These are phyloP conservation scores for Pinna nobilis DNA, from an alignment of 1,140 invertebrate genomes.

Conservation along the genomic window DNA sequence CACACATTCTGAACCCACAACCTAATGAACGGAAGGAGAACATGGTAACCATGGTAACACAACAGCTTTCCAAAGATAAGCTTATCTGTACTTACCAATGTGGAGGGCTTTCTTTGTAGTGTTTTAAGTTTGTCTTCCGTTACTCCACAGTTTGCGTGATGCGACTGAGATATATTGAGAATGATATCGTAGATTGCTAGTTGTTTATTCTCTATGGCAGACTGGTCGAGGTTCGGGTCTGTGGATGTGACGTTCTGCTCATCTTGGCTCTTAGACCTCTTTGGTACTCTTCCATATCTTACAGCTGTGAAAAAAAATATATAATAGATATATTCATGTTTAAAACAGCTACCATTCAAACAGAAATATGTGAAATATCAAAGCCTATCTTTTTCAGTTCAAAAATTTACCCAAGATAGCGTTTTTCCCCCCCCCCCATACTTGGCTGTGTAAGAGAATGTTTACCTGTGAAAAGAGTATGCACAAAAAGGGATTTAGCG, in stretches of 20 bases:
- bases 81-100: conserved; percentile 77
- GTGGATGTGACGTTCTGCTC: conserved; percentile 72
- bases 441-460: no score
- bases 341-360: neutral
- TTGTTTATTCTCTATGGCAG: conserved; percentile 74
- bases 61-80: no score
- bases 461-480: no score
- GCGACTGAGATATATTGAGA: conserved; percentile 90
- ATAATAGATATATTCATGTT: neutral
- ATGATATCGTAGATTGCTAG: conserved; percentile 89
- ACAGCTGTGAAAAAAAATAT: conserved; percentile 82
- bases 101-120: conserved; percentile 83
- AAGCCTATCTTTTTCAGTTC: neutral
- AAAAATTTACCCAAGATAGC: neutral
- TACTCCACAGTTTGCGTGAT: conserved; percentile 91
- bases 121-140: conserved; percentile 88
- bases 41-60: no score
- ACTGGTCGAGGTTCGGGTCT: conserved; percentile 60
- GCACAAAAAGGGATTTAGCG: no score
- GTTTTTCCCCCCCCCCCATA: no score
- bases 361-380: no score
- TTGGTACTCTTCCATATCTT: conserved; percentile 95
- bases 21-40: no score
- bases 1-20: no score
- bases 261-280: conserved; percentile 89